A percentile compares a stretch with the other conserved stretches of the same genome.
Conservation (phyloP, 1,140 invertebrate genomes). For the Hetaerina americana region DNA sequence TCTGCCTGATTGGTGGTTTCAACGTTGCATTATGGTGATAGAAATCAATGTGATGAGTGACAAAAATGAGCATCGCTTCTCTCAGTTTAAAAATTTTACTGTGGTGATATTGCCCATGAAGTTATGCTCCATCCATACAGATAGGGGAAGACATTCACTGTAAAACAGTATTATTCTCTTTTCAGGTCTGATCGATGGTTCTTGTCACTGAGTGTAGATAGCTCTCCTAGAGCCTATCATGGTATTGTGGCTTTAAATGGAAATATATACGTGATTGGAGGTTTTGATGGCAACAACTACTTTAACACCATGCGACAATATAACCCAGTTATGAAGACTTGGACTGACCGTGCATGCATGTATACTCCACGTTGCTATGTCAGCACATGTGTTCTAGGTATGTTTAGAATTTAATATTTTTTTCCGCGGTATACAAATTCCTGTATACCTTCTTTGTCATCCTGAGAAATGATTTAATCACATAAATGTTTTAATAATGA, state of each 20-base stretch:
- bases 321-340: slow-evolving; percentile 44
- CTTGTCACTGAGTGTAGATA: slow-evolving; percentile 43
- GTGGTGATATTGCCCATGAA: no score
- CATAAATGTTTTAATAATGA: no score
- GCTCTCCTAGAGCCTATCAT: slow-evolving; percentile 55
- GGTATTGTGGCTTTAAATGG: slow-evolving; percentile 51
- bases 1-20: no score
- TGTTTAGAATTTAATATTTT: no score
- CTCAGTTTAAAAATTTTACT: no score
- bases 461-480: no score
- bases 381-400: slow-evolving; percentile 54
- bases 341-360: slow-evolving; percentile 59
- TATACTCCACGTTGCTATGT: slow-evolving; percentile 57
- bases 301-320: slow-evolving; percentile 55
- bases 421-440: no score
- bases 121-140: no score
- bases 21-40: no score
- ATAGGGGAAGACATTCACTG: background rate
- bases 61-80: no score
- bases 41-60: no score
- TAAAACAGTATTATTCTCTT: background rate
- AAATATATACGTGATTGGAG: slow-evolving; percentile 63
- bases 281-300: slow-evolving; percentile 56
- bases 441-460: no score
- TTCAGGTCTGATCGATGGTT: slow-evolving; percentile 37